Conservation (phyloP, 1,140 invertebrate species). For the Nilaparvata lugens region DNA sequence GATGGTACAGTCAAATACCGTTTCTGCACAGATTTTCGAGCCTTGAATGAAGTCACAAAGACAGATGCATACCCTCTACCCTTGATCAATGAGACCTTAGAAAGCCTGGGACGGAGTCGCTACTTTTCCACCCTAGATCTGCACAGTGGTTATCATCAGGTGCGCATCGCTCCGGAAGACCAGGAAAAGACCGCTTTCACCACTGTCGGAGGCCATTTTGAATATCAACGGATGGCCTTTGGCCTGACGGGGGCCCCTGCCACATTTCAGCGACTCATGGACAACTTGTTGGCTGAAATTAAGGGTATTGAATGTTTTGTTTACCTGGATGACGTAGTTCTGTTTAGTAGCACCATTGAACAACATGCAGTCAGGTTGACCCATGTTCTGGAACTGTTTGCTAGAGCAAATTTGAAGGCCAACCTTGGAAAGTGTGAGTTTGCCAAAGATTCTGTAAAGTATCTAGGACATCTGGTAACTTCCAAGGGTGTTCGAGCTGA, state of each 20-base stretch:
- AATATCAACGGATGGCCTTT: constrained; percentile 22
- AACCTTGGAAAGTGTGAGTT: too few relatives aligned
- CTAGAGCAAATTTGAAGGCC: too few relatives aligned
- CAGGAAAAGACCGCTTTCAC: constrained; percentile 24
- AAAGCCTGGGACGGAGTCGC: constrained; percentile 30
- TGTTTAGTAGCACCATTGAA: constrained; percentile 31
- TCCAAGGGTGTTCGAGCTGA: constrained; percentile 38
- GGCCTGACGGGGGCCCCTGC: constrained; percentile 20
- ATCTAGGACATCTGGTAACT: too few relatives aligned
- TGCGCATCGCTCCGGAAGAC: constrained; percentile 17
- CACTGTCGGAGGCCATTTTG: constrained; percentile 18
- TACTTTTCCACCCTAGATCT: constrained; percentile 26
- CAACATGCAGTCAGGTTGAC: constrained; percentile 30
- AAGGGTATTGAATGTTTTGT: too few relatives aligned
- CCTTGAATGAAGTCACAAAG: constrained; percentile 23
- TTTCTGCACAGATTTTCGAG: constrained; percentile 22
- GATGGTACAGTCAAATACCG: constrained; percentile 15
- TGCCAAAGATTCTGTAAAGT: too few relatives aligned
- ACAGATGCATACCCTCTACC: constrained; percentile 38
- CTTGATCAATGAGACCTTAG: constrained; percentile 37
- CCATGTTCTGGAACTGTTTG: too few relatives aligned
- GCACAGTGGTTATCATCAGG: constrained; percentile 31
- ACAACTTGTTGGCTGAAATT: constrained; percentile 30
- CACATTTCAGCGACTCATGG: constrained; percentile 28
- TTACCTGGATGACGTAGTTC: constrained; percentile 38